These are phyloP conservation scores for Halcyon badia DNA, from an alignment of 2,797 vertebrate species.

Conservation along the genomic window DNA sequence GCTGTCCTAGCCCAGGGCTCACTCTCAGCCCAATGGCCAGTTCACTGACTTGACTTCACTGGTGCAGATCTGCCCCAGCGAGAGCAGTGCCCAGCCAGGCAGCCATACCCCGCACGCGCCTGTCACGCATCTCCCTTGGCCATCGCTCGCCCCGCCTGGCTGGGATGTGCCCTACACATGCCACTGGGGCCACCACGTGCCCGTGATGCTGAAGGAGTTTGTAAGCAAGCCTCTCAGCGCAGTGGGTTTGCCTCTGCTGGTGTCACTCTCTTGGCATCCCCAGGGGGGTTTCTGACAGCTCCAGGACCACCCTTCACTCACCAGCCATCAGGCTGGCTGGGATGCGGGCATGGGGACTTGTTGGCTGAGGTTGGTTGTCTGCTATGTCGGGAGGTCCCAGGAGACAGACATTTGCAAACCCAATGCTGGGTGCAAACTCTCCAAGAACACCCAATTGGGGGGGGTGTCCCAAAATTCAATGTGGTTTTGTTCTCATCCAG, in stretches of 20 bases:
- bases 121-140: not conserved
- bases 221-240: not conserved
- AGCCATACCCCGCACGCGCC: accelerated
- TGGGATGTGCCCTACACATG: accelerated
- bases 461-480: not conserved
- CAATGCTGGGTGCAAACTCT: not conserved
- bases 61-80: not conserved
- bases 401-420: not conserved
- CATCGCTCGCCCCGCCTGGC: accelerated
- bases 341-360: accelerated
- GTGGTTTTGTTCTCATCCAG: not conserved
- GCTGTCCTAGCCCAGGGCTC: not conserved
- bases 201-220: not conserved
- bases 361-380: not conserved
- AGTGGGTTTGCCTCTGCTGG: not conserved
- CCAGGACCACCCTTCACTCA: not conserved
- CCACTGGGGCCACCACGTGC: accelerated
- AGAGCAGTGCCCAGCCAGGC: not conserved
- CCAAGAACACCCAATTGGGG: not conserved
- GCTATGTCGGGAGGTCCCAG: accelerated
- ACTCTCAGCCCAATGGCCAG: not conserved
- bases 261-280: not conserved
- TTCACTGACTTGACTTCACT: no score
- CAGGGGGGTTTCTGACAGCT: accelerated
- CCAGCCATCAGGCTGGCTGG: accelerated